Base-by-base conservation (phyloP, 2,113 vertebrate genomes). In the Alectura lathami region DNA sequence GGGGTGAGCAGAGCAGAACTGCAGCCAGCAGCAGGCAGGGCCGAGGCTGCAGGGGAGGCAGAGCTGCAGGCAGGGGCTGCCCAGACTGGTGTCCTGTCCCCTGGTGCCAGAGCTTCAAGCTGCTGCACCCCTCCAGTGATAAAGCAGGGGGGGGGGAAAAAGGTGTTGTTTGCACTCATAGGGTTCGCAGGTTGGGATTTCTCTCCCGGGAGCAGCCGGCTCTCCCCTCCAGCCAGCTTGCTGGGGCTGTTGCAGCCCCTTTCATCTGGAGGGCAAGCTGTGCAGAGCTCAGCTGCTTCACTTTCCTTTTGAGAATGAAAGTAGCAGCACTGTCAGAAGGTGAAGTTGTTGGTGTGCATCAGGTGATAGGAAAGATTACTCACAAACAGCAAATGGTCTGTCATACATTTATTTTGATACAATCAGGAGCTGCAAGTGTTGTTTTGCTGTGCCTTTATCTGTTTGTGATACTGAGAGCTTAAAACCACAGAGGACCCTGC, bases 301-400 rank as follows among this genome's bases (percentile, higher is more conserved):
- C 91, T 96, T 96, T 96, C 96, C 87, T 89, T 97, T 97, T 92
- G 83, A 95, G 94, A 96, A 86, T 88, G 90, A 96, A 96, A 96
- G 94, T 93, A 92, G 75, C 63, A 74, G 36, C 74, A n/a, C 91
- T 96, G 47, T 88, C 85, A 97, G 84, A 93, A 89, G 45, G 70
- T 24, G 47, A 53, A 84, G 50, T 40, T 88, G 91, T 56, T 91
- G 89, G 47, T 91, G 10, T 89, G 40, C 48, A 86, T 90, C 93
- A 96, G 88, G 88, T 96, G 86, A 48, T 93, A 48, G 76, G 45
- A 92, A 91, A 91, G 95, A 88, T 42, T 27, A 50, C 38, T 45
- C 86, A 53, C 40, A 73, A 86, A 80, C 51, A 90, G 86, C 91
- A 73, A 20, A 75, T 45, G 57, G 24, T 66, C 83, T 79, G 66